Conservation (phyloP, 2,888 invertebrate genomes). For the Rhagophthalmus giganteus region DNA sequence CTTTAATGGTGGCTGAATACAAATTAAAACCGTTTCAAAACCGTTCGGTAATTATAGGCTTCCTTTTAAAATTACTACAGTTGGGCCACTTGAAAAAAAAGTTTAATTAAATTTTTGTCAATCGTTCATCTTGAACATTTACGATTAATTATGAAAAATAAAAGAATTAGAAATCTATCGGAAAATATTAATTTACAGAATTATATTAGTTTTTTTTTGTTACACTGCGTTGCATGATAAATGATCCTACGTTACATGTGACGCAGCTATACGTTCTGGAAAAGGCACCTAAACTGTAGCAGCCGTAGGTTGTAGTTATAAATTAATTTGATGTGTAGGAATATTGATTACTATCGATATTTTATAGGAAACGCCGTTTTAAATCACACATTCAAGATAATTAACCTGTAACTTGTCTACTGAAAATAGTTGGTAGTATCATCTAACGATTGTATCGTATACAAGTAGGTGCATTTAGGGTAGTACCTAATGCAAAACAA, state of each 20-base stretch:
- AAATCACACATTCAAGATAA: neutral
- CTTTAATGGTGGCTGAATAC: conserved; percentile 22
- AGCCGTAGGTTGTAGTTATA: conserved; percentile 8
- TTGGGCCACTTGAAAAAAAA: neutral
- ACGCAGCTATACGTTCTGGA: conserved; percentile 12
- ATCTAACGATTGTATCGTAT: neutral
- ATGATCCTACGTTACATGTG: conserved; percentile 11
- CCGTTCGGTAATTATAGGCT: conserved; percentile 15
- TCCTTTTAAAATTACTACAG: conserved; percentile 16
- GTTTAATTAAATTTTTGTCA: neutral
- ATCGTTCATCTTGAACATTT: no score
- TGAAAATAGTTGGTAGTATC: neutral
- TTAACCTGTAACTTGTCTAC: neutral
- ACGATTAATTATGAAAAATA: neutral
- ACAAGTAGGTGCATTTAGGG: neutral
- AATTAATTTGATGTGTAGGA: conserved; percentile 22
- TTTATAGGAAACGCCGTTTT: conserved; percentile 1
- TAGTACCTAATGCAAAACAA: neutral
- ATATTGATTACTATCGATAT: conserved; percentile 18
- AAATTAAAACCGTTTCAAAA: conserved; percentile 20
- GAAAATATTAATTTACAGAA: conserved; percentile 9
- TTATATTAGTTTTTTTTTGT: conserved; percentile 13
- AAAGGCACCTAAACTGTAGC: conserved; percentile 15
- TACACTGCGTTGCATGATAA: conserved; percentile 7
- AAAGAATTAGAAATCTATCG: neutral